Evolutionary conservation across 1,140 invertebrate species (phyloP).

Genomic region (Doryteuthis pealeii): DNA sequence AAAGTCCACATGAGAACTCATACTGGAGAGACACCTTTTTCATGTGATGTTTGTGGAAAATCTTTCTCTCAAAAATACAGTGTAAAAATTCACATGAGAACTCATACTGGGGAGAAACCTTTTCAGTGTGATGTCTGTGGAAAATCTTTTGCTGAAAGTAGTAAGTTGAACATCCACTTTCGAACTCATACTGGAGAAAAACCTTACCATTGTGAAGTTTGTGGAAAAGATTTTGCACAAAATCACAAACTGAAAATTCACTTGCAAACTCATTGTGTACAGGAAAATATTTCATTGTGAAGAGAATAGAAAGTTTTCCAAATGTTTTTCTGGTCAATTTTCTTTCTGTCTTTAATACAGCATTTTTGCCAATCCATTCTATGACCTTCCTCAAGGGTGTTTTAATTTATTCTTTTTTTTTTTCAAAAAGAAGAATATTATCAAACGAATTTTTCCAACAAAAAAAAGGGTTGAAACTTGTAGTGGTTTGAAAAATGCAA

Average conservation of each 20-base stretch:
- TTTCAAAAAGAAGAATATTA: no score
- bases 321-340: neutral
- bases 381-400: no score
- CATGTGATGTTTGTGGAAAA: neutral
- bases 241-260: constrained; percentile 38
- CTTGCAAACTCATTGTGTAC: no score
- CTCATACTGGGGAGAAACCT: neutral
- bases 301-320: constrained; percentile 17
- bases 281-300: constrained; percentile 24
- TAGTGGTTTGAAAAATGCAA: no score
- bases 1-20: neutral
- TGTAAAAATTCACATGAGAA: neutral
- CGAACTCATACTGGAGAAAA: neutral
- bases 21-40: constrained; percentile 5
- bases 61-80: neutral
- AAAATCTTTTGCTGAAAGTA: constrained; percentile 17
- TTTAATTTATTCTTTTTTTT: no score
- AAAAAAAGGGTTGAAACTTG: no score
- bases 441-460: no score
- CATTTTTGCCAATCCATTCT: no score
- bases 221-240: constrained; percentile 47
- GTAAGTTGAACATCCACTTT: neutral
- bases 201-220: no score
- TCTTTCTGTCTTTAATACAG: no score
- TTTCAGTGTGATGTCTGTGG: constrained; percentile 1